Conservation (phyloP, 2,113 vertebrate species). For the Sigmodon hispidus region DNA sequence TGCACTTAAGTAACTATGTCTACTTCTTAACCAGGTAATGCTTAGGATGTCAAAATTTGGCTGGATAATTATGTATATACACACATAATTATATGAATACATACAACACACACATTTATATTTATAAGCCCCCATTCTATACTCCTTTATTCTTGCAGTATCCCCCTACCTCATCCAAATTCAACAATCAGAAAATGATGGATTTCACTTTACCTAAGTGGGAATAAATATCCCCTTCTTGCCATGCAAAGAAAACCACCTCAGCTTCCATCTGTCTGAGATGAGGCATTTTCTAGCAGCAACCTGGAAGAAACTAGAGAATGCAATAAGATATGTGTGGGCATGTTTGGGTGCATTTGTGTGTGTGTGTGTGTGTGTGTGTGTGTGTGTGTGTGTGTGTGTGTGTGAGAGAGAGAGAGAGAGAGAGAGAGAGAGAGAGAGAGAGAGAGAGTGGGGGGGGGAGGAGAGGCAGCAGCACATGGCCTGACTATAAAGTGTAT, state of each 20-base stretch:
- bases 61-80: constrained; percentile 21
- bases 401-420: not conserved
- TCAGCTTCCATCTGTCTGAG: constrained; percentile 67
- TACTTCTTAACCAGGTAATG: constrained; percentile 49
- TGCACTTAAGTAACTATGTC: constrained; percentile 44
- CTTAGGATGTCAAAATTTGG: constrained; percentile 43
- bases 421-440: not conserved
- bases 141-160: constrained; percentile 22
- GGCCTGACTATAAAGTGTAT: constrained; percentile 75
- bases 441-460: not conserved
- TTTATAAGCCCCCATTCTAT: constrained; percentile 10
- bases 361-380: constrained; percentile 5
- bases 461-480: constrained; percentile 73
- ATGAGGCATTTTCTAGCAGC: constrained; percentile 74
- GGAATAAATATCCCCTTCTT: constrained; percentile 35
- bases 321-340: constrained; percentile 69
- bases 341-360: constrained; percentile 56
- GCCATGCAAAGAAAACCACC: constrained; percentile 65
- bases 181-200: constrained; percentile 60
- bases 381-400: constrained; percentile 5
- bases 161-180: constrained; percentile 57
- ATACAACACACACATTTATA: not conserved
- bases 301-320: constrained; percentile 62
- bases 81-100: not conserved
- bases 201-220: constrained; percentile 73